A percentile compares a stretch with the other conserved stretches of the same genome.
Evolutionary conservation across 1,140 invertebrate genomes (phyloP).

Genomic region (Heliconius himera): DNA sequence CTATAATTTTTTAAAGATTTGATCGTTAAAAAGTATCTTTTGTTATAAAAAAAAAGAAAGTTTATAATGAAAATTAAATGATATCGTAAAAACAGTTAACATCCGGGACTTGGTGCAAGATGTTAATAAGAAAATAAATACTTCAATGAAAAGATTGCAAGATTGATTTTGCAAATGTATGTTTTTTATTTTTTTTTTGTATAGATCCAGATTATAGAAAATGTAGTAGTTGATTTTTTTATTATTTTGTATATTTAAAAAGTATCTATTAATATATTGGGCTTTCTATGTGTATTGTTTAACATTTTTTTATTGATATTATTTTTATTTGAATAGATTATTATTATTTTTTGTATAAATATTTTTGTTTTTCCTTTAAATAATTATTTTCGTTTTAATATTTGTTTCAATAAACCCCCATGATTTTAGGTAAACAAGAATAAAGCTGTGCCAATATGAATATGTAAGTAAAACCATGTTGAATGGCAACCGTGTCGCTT

Average conservation of each 20-base stretch:
- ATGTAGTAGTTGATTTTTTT: not conserved
- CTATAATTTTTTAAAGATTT: no score
- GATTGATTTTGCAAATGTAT: slow-evolving; percentile 50
- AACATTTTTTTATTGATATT: no score
- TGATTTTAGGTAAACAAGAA: slow-evolving; percentile 73
- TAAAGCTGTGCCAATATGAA: slow-evolving; percentile 51
- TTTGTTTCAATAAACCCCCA: slow-evolving; percentile 5
- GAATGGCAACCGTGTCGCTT: slow-evolving; percentile 25
- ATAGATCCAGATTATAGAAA: not conserved
- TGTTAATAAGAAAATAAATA: slow-evolving; percentile 59
- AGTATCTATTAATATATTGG: no score
- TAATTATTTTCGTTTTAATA: not conserved
- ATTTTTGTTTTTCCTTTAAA: slow-evolving; percentile 26
- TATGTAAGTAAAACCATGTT: slow-evolving; percentile 53
- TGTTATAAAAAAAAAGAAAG: not conserved
- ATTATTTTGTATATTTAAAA: no score
- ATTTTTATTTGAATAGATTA: not conserved
- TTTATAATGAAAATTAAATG: not conserved
- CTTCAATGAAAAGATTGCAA: slow-evolving; percentile 58
- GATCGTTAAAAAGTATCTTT: not conserved
- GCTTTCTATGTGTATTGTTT: no score
- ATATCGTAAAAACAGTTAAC: slow-evolving; percentile 42
- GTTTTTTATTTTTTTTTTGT: slow-evolving; percentile 41
- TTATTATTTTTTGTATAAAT: not conserved
- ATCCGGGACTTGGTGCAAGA: slow-evolving; percentile 60